Base-by-base conservation (phyloP, 1,140 invertebrate genomes). In the Harpegnathos saltator region DNA sequence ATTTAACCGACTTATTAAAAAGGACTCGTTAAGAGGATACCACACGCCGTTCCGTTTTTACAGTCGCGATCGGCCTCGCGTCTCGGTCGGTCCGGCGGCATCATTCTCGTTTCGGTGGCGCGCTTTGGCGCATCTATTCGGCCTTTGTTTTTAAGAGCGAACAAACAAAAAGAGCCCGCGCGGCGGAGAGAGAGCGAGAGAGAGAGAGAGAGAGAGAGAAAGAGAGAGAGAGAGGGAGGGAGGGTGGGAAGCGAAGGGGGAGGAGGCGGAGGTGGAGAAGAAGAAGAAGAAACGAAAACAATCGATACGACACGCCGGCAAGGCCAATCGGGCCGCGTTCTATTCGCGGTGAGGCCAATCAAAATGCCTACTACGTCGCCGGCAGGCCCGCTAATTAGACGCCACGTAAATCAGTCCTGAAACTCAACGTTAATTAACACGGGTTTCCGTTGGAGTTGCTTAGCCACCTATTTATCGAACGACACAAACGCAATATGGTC, bases 371-470 rank as follows among this genome's bases (percentile, higher is more conserved):
- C 91, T 93, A 92, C 91, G 93, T 93, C 92, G 91, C 91, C 92
- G 92, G 93, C 93, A 94, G 92, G 90, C 90, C 89, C 89, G 91
- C 93, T 94, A 94, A 94, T 94, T 94, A 94, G 93, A 94, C 93
- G 93, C 93, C 93, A 94, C 93, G 93, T 94, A 94, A 93, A 94
- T 94, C 93, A 94, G 93, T 93, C 91, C 92, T 93, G 93, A 93
- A 94, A 93, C 92, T 93, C 91, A 92, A 92, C 92, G 93, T 93
- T 94, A 94, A 94, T 94, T 94, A 94, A 94, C 93, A 93, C 92
- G 90, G 92, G 91, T 92, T 92, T 92, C 90, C 89, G 89, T 92
- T 91, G 90, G 90, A 92, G 88, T 93, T 92, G 92, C 92, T 93
- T 93, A 93, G 90, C 91, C 90, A 90, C 90, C 92, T 93, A 94